Evolutionary conservation across 2,797 vertebrate species (phyloP).

Genomic region (Sebastes minor): DNA sequence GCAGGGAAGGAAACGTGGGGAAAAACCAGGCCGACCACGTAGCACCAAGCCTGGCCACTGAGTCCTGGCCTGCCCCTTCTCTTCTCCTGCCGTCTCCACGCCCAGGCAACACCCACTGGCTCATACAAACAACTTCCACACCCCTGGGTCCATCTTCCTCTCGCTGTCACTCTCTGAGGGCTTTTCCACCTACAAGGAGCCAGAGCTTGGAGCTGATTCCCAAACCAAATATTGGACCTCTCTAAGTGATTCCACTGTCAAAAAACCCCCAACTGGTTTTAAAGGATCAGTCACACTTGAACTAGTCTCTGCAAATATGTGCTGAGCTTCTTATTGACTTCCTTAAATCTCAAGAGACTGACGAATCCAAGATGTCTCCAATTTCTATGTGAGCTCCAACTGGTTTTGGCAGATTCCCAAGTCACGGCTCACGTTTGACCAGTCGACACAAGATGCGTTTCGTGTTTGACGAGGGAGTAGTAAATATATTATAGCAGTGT

Average conservation of each 20-base stretch:
- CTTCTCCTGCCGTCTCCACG: slow-evolving; percentile 65
- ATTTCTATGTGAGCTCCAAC: not conserved
- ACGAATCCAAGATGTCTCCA: not conserved
- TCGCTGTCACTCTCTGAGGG: slow-evolving; percentile 31
- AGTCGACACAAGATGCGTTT: not conserved
- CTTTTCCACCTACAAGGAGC: slow-evolving; percentile 41
- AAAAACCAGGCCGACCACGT: slow-evolving; percentile 81
- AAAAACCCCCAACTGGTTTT: not conserved
- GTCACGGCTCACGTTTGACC: not conserved
- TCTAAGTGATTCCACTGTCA: slow-evolving; percentile 24
- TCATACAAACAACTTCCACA: slow-evolving; percentile 64
- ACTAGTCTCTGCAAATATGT: not conserved
- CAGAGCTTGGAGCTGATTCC: slow-evolving; percentile 9
- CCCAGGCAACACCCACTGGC: slow-evolving; percentile 76
- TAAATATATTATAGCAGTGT: not conserved
- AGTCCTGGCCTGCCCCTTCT: slow-evolving; percentile 67
- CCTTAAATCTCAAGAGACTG: not conserved
- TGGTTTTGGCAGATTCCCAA: not conserved
- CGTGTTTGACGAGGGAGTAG: not conserved
- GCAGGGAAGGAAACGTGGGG: slow-evolving; percentile 79
- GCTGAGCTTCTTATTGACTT: not conserved
- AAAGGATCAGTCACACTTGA: not conserved
- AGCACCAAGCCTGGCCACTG: slow-evolving; percentile 77
- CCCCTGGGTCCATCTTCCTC: slow-evolving; percentile 37
- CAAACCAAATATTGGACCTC: slow-evolving; percentile 33